These are phyloP conservation scores for Heliothis subflexa DNA, from an alignment of 1,140 invertebrate species.

Conservation along the genomic window DNA sequence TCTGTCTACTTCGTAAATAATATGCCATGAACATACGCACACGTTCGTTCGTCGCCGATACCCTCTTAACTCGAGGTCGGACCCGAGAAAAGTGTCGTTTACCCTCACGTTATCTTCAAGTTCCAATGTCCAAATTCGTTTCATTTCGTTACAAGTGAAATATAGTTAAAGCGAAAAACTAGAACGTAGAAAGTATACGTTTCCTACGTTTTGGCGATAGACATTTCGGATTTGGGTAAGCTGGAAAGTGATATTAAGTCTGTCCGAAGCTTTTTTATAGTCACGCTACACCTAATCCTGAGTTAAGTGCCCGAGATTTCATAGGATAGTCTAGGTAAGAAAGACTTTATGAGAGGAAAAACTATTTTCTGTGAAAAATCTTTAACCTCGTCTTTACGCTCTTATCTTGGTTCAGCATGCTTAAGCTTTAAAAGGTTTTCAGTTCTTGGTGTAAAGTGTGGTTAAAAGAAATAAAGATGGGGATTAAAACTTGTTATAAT, in stretches of 20 bases:
- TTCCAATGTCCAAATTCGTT: constrained; percentile 54
- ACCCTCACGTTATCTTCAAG: constrained; percentile 53
- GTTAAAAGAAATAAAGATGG: not conserved
- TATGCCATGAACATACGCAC: constrained; percentile 40
- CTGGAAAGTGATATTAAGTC: constrained; percentile 36
- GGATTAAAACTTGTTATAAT: not conserved
- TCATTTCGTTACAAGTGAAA: constrained; percentile 54
- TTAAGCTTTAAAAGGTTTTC: constrained; percentile 17
- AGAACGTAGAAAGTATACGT: constrained; percentile 36
- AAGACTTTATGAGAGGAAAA: constrained; percentile 30
- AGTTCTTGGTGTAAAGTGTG: constrained; percentile 19
- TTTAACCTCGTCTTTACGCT: constrained; percentile 25
- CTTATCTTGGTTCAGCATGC: constrained; percentile 32
- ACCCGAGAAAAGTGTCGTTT: constrained; percentile 52
- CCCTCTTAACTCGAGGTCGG: constrained; percentile 48
- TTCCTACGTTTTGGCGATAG: constrained; percentile 36
- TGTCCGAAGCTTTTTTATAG: constrained; percentile 30
- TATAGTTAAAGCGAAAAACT: constrained; percentile 46
- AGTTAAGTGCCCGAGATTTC: constrained; percentile 36
- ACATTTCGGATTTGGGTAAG: not conserved
- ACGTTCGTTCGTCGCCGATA: constrained; percentile 29
- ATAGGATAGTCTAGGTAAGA: constrained; percentile 31
- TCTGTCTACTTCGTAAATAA: constrained; percentile 46
- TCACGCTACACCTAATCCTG: constrained; percentile 19
- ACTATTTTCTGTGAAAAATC: constrained; percentile 31